Conservation (phyloP, 2,888 invertebrate genomes). For the Lathronympha strigana region DNA sequence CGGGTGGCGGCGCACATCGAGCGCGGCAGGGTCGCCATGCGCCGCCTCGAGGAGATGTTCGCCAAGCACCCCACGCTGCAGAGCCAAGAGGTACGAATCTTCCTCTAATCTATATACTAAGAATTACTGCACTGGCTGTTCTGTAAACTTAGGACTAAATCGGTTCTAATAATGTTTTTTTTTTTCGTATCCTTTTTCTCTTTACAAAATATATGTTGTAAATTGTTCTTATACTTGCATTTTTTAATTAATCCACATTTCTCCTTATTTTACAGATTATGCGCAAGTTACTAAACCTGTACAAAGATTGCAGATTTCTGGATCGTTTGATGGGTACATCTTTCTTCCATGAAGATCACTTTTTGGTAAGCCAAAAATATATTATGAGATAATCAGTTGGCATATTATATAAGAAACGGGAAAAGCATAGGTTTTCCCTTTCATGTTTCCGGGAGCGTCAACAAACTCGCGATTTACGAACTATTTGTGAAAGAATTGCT, state of each 20-base stretch:
- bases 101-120: no score
- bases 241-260: neutral
- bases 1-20: slow-evolving; percentile 91
- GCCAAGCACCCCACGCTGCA: slow-evolving; percentile 90
- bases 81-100: slow-evolving; percentile 77
- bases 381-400: no score
- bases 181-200: neutral
- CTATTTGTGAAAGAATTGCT: no score
- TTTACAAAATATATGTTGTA: neutral
- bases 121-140: no score
- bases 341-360: slow-evolving; percentile 93
- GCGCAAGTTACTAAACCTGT: slow-evolving; percentile 91
- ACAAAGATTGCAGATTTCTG: slow-evolving; percentile 93
- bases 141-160: no score
- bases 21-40: slow-evolving; percentile 89
- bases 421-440: no score
- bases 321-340: slow-evolving; percentile 94
- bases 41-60: slow-evolving; percentile 91
- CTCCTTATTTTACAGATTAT: slow-evolving; percentile 83
- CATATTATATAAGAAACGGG: no score
- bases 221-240: neutral
- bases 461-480: no score
- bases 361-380: slow-evolving; percentile 88
- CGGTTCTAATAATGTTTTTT: no score
- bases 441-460: no score